A percentile compares a stretch with the other conserved stretches of the same genome.
These are phyloP conservation scores for Elegia similella DNA, from an alignment of 2,888 invertebrate species.

Conservation along the genomic window DNA sequence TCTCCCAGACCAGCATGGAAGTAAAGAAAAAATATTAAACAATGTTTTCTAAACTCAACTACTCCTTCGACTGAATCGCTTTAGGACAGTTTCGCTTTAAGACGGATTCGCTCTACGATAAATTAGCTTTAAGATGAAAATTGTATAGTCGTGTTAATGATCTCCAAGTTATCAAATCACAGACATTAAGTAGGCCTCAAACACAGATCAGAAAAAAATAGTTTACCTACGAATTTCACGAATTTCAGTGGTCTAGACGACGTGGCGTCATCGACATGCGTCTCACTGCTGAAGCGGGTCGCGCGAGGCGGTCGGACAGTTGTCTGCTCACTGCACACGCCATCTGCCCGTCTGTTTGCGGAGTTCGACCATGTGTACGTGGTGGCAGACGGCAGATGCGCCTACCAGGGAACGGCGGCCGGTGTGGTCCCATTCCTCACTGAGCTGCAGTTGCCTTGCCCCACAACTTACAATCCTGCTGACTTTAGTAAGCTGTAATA, in stretches of 20 bases:
- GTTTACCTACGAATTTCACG: too few relatives aligned
- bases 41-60: too few relatives aligned
- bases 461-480: constrained; percentile 96
- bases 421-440: constrained; percentile 92
- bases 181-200: too few relatives aligned
- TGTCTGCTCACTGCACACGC: constrained; percentile 97
- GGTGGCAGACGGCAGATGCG: constrained; percentile 93
- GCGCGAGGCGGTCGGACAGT: constrained; percentile 94
- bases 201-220: too few relatives aligned
- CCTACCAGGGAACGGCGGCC: constrained; percentile 90
- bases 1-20: too few relatives aligned
- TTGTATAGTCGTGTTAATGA: too few relatives aligned
- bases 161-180: too few relatives aligned
- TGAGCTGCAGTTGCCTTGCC: constrained; percentile 90
- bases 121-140: too few relatives aligned
- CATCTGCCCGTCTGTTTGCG: constrained; percentile 94
- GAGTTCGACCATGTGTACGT: constrained; percentile 96
- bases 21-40: too few relatives aligned
- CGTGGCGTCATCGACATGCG: constrained; percentile 93
- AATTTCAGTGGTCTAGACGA: constrained; percentile 92
- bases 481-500: constrained; percentile 90
- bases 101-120: too few relatives aligned
- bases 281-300: constrained; percentile 90
- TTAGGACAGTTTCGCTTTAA: too few relatives aligned
- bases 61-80: too few relatives aligned